Base-by-base conservation (phyloP, 2,888 invertebrate species). In the Stenotaenia linearis region DNA sequence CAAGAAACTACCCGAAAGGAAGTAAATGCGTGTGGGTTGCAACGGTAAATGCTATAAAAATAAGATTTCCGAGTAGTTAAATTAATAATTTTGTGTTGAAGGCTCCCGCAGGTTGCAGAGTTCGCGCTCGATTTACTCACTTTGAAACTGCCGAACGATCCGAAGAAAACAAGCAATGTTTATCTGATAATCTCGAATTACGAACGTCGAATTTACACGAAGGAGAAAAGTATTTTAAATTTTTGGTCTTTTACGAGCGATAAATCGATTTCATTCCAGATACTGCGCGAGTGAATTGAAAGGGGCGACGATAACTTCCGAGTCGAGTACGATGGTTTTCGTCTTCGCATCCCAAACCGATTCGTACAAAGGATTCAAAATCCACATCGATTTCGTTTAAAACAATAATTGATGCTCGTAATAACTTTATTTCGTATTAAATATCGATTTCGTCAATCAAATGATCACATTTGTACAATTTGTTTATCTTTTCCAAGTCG, bases 401-500 rank as follows among this genome's bases (percentile, higher is more conserved):
- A 10, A 35, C 9, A 35, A 35, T 35, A n/a, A n/a, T n/a, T n/a
- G n/a, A n/a, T n/a, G n/a, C n/a, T n/a, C n/a, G n/a, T n/a, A n/a
- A n/a, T n/a, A n/a, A n/a, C n/a, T n/a, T n/a, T n/a, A n/a, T n/a
- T n/a, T n/a, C n/a, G n/a, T n/a, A n/a, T n/a, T n/a, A n/a, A n/a
- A n/a, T n/a, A n/a, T n/a, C n/a, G n/a, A n/a, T n/a, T n/a, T n/a
- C n/a, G n/a, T n/a, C n/a, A n/a, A n/a, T n/a, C n/a, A 56, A 56
- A 6, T 56, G 1, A n/a, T 77, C 79, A 80, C 85, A 85, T 28
- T 82, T 80, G 79, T 85, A 85, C 32, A 85, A 76, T 28, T 82
- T 82, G 78, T 84, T 85, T 40, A 85, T 82, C 80, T 85, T 84
- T 37, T 81, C 80, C 0, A 84, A 75, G 77, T 85, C 85, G 23